Base-by-base conservation (phyloP, 2,888 invertebrate genomes). In the Hydrotaea diabolus region DNA sequence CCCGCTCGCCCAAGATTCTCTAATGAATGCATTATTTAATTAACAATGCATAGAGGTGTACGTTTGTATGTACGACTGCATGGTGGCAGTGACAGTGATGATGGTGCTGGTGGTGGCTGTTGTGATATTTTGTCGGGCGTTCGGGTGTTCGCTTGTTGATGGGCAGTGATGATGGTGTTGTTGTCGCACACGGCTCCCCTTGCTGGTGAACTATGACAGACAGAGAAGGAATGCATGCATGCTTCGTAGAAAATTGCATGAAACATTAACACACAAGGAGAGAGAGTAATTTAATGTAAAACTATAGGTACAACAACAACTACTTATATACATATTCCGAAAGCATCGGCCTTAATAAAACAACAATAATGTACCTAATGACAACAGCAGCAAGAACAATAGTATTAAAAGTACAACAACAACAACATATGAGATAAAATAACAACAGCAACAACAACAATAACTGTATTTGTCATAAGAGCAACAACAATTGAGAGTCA, bases 11-110 rank as follows among this genome's bases (percentile, higher is more conserved):
- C 26, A 31, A 75, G 79, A 76, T 85, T 82, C 82, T 79, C 76
- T 79, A 71, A 55, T 82, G 69, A 82, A 85, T 85, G 79, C 77
- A 85, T 82, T 85, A 85, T 85, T 85, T 85, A 85, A 85, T 85
- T 85, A 85, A 82, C 82, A 82, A 74, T 85, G 79, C 36, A 43
- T 66, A 23, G 17, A n/a, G n/a, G n/a, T n/a, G n/a, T n/a, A n/a
- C n/a, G n/a, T n/a, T n/a, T n/a, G n/a, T n/a, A n/a, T n/a, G n/a
- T n/a, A n/a, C n/a, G n/a, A n/a, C n/a, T n/a, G 15, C 43, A 75
- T 78, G 74, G 80, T 83, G 83, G 83, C 77, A 43, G 43, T 15
- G 13, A 23, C 15, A 46, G 69, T 39, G 46, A n/a, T 49, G 31
- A n/a, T 15, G 26, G 26, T 23, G 59, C 26, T 59, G 59, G 11